Percentiles rank a stretch among this genome's conserved stretches.
phyloP scores from a whole-genome alignment of 2,888 invertebrate species.

The Pycnomerus fuliginosus region DNA sequence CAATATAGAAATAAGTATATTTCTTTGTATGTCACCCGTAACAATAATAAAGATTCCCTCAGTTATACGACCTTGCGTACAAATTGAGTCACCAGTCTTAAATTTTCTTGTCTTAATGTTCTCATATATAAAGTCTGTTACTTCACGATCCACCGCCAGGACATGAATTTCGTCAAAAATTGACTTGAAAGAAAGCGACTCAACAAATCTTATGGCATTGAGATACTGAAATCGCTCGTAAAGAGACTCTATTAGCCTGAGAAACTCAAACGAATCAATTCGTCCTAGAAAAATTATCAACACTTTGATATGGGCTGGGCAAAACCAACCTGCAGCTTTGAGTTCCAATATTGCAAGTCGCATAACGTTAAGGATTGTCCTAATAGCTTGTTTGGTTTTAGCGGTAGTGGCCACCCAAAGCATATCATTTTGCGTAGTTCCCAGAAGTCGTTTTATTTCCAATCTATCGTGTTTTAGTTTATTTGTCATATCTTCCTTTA shows the following conservation, averaged over 20 bases:
- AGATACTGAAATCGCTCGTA: conserved; percentile 2
- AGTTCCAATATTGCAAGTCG: conserved; percentile 57
- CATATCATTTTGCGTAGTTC: conserved; percentile 5
- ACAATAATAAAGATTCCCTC: conserved; percentile 52
- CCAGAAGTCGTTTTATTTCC: conserved; percentile 1
- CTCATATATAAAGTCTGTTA: conserved; percentile 14
- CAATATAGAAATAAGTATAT: no score
- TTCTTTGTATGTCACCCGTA: conserved; percentile 44
- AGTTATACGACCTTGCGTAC: conserved; percentile 41
- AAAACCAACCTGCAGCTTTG: conserved; percentile 57
- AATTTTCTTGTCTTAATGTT: conserved; percentile 26
- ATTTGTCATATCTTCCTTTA: conserved; percentile 9
- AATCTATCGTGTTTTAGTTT: conserved; percentile 8
- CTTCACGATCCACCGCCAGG: conserved; percentile 27
- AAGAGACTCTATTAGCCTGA: neutral
- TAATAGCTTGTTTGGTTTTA: conserved; percentile 63
- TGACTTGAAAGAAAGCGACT: conserved; percentile 56
- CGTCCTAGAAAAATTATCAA: conserved; percentile 51
- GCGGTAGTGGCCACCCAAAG: conserved; percentile 65
- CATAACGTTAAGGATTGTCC: conserved; percentile 61
- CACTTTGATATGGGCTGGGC: conserved; percentile 50
- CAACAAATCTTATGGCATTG: conserved; percentile 39
- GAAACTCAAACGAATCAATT: conserved; percentile 25
- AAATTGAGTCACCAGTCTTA: conserved; percentile 29
- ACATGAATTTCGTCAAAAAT: conserved; percentile 36